Evolutionary conservation across 2,113 vertebrate genomes (phyloP), one percentile per base, ranked within the genome.

Genomic region (Gallinago paraguaiae): DNA sequence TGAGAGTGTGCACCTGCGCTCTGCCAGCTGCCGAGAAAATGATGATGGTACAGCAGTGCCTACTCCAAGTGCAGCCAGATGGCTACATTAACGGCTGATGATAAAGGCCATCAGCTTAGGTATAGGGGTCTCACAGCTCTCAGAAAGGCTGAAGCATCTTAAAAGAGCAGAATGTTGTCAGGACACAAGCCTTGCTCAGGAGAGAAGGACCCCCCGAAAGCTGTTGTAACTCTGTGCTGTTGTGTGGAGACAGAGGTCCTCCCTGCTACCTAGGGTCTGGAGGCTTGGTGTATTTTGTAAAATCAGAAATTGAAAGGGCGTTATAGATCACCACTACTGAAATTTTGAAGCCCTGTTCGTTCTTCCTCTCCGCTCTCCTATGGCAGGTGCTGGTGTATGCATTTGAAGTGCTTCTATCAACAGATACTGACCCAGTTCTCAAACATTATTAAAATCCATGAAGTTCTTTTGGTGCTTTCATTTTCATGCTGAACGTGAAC

Each of bases 191-290:
- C 46, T 85, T 77, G 22, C 30, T 71, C 10, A n/a, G 37, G 28
- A 72, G 22, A 67, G 22, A 68, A 70, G 14, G 35, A 27, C 17
- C 22, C 51, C 51, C 35, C 2, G 1, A 70, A 67, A 28, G 27
- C 17, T 1, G 0, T 33, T 3, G 3, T 63, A 43, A 13, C 46
- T 70, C 39, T 4, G 1, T 54, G 53, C 35, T 11, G 4, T 37
- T 25, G 28, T 4, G 3, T 7, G 27, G 24, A 46, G 15, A 39
- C 27, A 59, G 56, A 88, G 24, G 11, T 83, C 45, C 8, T 9
- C 19, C 19, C 10, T 77, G 28, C 75, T 51, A 4, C 45, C 11
- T 48, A 22, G 24, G 50, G 50, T 50, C 50, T 50, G 24, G 50
- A 25, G 50, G 50, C n/a, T 86, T 11, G 3, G 2, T 15, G 13